Evolutionary conservation across 1,140 invertebrate species (phyloP).

Genomic region (Choristoneura fumiferana): DNA sequence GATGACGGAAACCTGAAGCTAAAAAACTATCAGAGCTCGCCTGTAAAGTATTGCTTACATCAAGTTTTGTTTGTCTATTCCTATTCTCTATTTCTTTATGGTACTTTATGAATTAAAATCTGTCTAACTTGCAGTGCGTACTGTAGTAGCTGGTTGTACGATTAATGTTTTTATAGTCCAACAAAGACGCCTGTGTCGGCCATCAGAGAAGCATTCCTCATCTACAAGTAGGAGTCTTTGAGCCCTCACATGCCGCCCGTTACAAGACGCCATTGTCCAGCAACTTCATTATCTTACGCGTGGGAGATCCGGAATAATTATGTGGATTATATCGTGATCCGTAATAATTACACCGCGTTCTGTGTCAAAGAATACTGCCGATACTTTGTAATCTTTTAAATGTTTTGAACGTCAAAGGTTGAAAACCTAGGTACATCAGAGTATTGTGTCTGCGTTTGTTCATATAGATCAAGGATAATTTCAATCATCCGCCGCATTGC

Average conservation of each 20-base stretch:
- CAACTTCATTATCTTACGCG: slow-evolving; percentile 43
- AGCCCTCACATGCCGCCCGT: slow-evolving; percentile 35
- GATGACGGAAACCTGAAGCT: too few species aligned
- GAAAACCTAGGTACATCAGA: background rate
- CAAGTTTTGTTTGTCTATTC: too few species aligned
- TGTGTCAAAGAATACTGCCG: background rate
- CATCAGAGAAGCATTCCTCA: slow-evolving; percentile 11
- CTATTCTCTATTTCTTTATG: background rate
- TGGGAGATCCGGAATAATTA: slow-evolving; percentile 42
- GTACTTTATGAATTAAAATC: background rate
- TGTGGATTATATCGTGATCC: slow-evolving; percentile 15
- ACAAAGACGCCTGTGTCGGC: slow-evolving; percentile 4
- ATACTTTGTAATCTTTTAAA: background rate
- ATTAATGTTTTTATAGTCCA: slow-evolving; percentile 4
- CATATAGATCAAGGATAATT: slow-evolving; percentile 16
- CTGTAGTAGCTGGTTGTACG: slow-evolving; percentile 1
- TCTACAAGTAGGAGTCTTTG: slow-evolving; percentile 4
- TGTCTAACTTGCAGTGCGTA: background rate
- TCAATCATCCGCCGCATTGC: background rate
- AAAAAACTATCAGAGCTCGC: too few species aligned
- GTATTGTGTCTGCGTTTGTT: slow-evolving; percentile 1
- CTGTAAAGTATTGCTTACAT: too few species aligned
- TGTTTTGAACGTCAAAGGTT: background rate
- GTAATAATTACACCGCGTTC: background rate
- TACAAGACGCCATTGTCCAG: slow-evolving; percentile 53